Base-by-base conservation (phyloP, 2,888 invertebrate genomes). In the Agriopis aurantiaria region DNA sequence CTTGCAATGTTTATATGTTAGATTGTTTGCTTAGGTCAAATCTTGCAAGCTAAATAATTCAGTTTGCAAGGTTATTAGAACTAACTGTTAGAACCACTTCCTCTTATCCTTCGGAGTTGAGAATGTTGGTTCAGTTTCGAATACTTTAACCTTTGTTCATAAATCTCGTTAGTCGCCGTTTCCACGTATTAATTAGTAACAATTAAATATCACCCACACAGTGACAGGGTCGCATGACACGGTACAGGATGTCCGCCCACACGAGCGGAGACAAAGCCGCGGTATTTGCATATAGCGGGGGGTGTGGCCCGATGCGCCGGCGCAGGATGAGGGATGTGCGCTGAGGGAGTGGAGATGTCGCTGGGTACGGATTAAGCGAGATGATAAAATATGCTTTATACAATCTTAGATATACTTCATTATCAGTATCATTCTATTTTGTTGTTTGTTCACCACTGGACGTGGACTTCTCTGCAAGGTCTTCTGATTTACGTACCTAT, bases 271-370 rank as follows among this genome's bases (percentile, higher is more conserved):
- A 74, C 77, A 77, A 75, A 75, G 75, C 74, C 71, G 51, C 40
- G 68, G 63, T 69, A 77, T 77, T 80, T 78, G 72, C 78, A 75
- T 79, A 74, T 71, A 68, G 69, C 75, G 71, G 72, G 72, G 74
- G 75, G 75, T 68, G 68, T 74, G 69, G 65, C 67, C 67, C 48
- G 48, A 12, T 60, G 70, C 76, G 75, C 71, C 51, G 61, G 70
- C 75, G 76, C 75, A 69, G 68, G 69, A 65, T 67, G 53, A 58
- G 55, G 67, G 64, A 51, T 67, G 56, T 46, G n/a, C 23, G 14
- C 11, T 45, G 61, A 45, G 43, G 57, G 68, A 45, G 55, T 66
- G 62, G 43, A 55, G 59, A 43, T 63, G 58, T 63, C 57, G n/a
- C 33, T 33, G 68, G 43, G 46, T 45, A 12, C 9, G 33, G 60